These are phyloP conservation scores for Synaphobranchus kaupii DNA, from an alignment of 2,797 vertebrate species.

Conservation along the genomic window DNA sequence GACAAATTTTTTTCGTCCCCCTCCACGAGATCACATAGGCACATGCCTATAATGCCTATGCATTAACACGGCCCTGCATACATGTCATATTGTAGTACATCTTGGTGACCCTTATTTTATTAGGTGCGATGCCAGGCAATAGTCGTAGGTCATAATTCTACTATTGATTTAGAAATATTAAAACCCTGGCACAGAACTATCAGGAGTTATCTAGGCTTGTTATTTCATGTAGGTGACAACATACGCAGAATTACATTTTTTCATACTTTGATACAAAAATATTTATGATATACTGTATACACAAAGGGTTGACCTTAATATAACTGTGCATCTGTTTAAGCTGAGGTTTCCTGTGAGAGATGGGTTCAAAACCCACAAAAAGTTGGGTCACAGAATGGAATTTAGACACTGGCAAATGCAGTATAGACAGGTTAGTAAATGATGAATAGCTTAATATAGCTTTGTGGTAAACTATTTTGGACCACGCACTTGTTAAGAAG, in stretches of 20 bases:
- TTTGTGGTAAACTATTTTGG: not conserved
- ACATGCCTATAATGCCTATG: no score
- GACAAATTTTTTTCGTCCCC: no score
- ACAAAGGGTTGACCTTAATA: not conserved
- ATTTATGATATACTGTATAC: not conserved
- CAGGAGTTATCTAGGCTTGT: not conserved
- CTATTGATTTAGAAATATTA: not conserved
- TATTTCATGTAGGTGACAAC: not conserved
- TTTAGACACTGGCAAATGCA: no score
- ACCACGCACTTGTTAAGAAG: not conserved
- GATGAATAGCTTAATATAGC: not conserved
- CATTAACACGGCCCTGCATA: no score
- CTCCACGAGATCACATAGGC: no score
- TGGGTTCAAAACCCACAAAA: not conserved
- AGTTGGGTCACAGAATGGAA: not conserved
- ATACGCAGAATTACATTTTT: not conserved
- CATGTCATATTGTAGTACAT: not conserved
- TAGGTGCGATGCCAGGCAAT: not conserved
- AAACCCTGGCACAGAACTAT: not conserved
- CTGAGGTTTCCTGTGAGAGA: not conserved
- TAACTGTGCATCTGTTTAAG: not conserved
- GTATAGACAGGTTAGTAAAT: not conserved
- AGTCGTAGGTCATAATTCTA: not conserved
- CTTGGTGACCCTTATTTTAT: not conserved
- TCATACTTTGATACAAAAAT: not conserved